Conservation (phyloP, 2,888 invertebrate species). For the Camptogramma bilineatum region DNA sequence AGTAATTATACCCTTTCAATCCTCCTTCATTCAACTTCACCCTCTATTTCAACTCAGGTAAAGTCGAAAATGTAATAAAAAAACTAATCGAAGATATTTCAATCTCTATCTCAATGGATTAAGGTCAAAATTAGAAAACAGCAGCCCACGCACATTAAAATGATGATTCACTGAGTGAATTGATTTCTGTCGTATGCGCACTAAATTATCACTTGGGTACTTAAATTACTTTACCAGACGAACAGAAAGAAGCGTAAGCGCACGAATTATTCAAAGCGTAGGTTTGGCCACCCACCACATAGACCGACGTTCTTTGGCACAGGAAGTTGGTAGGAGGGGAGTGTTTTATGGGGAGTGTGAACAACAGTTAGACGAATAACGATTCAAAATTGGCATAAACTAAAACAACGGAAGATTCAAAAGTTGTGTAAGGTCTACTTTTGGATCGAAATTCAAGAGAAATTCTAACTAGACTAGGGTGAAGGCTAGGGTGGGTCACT, state of each 20-base stretch:
- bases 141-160: slow-evolving; percentile 53
- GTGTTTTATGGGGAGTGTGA: background rate
- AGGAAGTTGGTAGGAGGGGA: background rate
- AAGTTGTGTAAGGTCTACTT: too few species aligned
- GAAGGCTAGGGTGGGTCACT: too few species aligned
- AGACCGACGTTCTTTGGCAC: background rate
- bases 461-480: too few species aligned
- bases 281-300: background rate
- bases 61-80: slow-evolving; percentile 9
- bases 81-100: background rate
- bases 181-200: slow-evolving; percentile 45
- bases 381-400: background rate
- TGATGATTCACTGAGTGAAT: slow-evolving; percentile 54
- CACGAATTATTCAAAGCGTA: background rate
- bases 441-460: too few species aligned
- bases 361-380: background rate
- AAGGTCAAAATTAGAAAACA: slow-evolving; percentile 19
- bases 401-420: background rate
- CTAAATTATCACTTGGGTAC: slow-evolving; percentile 38
- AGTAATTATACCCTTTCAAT: slow-evolving; percentile 21
- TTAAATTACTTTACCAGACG: slow-evolving; percentile 37
- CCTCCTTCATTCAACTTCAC: slow-evolving; percentile 15
- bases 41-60: slow-evolving; percentile 15
- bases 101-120: slow-evolving; percentile 3
- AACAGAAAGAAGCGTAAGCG: background rate